These are phyloP conservation scores for Brachypodius melanocephalos DNA, from an alignment of 2,113 vertebrate species.

Conservation along the genomic window DNA sequence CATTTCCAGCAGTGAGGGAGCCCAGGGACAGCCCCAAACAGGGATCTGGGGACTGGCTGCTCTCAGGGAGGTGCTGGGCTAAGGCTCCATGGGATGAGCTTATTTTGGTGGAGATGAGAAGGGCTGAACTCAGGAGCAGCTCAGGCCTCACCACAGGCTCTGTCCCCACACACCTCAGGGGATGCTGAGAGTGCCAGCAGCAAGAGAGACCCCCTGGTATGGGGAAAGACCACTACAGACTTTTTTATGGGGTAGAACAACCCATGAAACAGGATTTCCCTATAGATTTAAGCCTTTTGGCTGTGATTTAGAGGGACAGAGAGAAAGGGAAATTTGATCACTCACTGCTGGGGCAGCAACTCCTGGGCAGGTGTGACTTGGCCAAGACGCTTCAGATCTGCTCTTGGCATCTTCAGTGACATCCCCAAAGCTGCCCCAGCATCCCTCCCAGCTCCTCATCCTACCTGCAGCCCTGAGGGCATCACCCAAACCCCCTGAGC, in stretches of 20 bases:
- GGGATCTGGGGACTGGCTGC: not conserved
- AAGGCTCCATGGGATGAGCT: not conserved
- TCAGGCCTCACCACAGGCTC: not conserved
- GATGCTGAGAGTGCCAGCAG: not conserved
- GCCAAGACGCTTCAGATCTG: not conserved
- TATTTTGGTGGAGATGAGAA: rapidly evolving
- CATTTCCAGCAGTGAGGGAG: rapidly evolving
- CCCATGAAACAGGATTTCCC: not conserved
- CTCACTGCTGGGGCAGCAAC: not conserved
- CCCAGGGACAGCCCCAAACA: not conserved
- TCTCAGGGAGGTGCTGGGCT: not conserved
- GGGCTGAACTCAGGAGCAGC: not conserved
- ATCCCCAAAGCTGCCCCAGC: not conserved
- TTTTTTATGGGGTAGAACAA: not conserved
- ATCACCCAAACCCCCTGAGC: not conserved
- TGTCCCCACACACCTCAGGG: not conserved
- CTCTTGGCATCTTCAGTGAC: not conserved
- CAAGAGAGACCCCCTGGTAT: not conserved
- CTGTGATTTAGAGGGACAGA: not conserved
- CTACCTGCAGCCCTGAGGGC: not conserved
- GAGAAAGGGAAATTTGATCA: not conserved
- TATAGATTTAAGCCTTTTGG: not conserved
- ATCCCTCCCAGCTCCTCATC: not conserved
- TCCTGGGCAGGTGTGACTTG: not conserved
- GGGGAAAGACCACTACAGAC: not conserved